Percentiles rank a stretch among this genome's conserved stretches.
These are phyloP conservation scores for Caenorhabditis japonica DNA, from an alignment of 2,888 invertebrate genomes.

Conservation along the genomic window DNA sequence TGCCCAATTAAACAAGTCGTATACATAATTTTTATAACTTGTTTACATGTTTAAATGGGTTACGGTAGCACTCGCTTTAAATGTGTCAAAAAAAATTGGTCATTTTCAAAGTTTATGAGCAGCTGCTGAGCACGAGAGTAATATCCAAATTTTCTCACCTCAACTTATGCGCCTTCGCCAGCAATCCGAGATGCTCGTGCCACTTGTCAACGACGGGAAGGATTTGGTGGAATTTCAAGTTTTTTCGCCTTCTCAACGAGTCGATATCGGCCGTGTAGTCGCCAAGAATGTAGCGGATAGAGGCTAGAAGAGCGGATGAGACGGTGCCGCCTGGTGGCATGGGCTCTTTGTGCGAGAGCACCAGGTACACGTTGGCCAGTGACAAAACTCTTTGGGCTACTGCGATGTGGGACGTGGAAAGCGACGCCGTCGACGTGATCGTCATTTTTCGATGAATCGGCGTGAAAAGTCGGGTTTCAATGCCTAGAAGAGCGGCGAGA, in stretches of 20 bases:
- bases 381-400: slow-evolving; percentile 22
- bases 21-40: too few species aligned
- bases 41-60: too few species aligned
- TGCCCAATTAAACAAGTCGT: too few species aligned
- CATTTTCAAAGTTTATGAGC: too few species aligned
- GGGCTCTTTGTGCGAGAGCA: slow-evolving; percentile 20
- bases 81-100: too few species aligned
- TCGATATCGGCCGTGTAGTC: slow-evolving; percentile 45
- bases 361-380: slow-evolving; percentile 18
- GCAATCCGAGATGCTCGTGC: slow-evolving; percentile 12
- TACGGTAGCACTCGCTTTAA: too few species aligned
- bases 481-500: slow-evolving; percentile 34
- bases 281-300: slow-evolving; percentile 31
- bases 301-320: slow-evolving; percentile 29
- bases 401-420: slow-evolving; percentile 27
- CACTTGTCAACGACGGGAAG: slow-evolving; percentile 38
- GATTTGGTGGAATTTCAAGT: slow-evolving; percentile 18
- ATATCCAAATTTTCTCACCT: slow-evolving; percentile 13
- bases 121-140: too few species aligned
- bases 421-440: slow-evolving; percentile 43
- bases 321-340: neutral
- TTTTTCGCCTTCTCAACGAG: slow-evolving; percentile 21
- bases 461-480: slow-evolving; percentile 39
- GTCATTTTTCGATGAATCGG: slow-evolving; percentile 30
- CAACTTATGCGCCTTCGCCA: slow-evolving; percentile 18